phyloP scores from a whole-genome alignment of 2,113 vertebrate genomes.

The Oncorhynchus keta region DNA sequence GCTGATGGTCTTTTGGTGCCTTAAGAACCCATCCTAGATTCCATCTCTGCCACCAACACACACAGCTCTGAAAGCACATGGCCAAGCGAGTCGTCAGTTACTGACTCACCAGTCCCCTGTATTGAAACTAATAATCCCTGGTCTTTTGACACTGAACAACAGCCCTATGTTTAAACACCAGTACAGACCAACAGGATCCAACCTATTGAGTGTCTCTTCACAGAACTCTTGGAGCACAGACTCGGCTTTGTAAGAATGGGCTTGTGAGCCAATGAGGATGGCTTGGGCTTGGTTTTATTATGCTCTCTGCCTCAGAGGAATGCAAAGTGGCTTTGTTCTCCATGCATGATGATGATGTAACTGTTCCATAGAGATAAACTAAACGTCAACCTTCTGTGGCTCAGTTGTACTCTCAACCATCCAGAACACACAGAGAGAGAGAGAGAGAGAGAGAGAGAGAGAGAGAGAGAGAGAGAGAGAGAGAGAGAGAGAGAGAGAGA shows the following conservation, averaged over 20 bases:
- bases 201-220: not conserved
- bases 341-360: not conserved
- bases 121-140: not conserved
- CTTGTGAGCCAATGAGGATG: too few species aligned
- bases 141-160: too few species aligned
- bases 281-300: slow-evolving; percentile 4
- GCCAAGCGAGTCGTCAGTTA: not conserved
- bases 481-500: not conserved
- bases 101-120: slow-evolving; percentile 14
- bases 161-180: not conserved
- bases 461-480: not conserved
- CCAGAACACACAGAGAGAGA: not conserved
- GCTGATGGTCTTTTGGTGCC: too few species aligned
- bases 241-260: slow-evolving; percentile 12
- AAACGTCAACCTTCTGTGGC: not conserved
- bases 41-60: too few species aligned
- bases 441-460: not conserved
- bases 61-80: too few species aligned
- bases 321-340: slow-evolving; percentile 17
- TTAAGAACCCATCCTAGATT: too few species aligned
- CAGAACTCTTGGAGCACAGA: not conserved
- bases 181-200: not conserved
- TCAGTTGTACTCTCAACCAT: too few species aligned
- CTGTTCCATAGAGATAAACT: not conserved
- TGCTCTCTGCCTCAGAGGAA: slow-evolving; percentile 26